phyloP scores from a whole-genome alignment of 92 coral and sea anemone genomes.

The Nematostella vectensis region DNA sequence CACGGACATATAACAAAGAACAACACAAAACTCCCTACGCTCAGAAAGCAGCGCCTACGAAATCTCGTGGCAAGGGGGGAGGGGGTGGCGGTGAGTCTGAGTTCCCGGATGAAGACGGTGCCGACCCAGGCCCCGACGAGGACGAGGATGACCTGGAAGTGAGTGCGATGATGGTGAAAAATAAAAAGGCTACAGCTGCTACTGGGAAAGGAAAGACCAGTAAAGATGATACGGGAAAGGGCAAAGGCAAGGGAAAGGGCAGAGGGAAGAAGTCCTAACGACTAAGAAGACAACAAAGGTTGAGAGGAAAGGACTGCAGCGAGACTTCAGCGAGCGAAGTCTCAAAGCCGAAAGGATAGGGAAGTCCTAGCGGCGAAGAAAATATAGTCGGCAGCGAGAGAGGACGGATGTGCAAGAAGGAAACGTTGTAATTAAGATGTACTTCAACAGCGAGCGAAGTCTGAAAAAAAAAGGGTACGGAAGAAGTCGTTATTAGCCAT shows the following conservation, averaged over 20 bases:
- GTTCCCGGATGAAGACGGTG: constrained; percentile 28
- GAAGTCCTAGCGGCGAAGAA: too few relatives aligned
- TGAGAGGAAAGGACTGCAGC: too few relatives aligned
- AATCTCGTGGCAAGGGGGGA: constrained; percentile 45
- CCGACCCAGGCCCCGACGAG: constrained; percentile 14
- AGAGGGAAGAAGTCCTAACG: constrained; percentile 29
- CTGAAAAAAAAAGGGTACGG: too few relatives aligned
- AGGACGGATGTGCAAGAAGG: too few relatives aligned
- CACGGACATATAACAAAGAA: constrained; percentile 85
- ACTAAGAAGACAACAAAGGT: neutral
- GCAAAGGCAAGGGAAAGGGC: constrained; percentile 60
- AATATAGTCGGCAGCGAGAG: too few relatives aligned
- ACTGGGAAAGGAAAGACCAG: constrained; percentile 34
- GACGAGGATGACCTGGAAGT: constrained; percentile 45
- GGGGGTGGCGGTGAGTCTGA: constrained; percentile 9
- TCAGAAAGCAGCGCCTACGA: constrained; percentile 47
- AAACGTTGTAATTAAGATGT: too few relatives aligned
- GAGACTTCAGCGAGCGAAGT: too few relatives aligned
- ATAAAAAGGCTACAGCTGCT: constrained; percentile 22
- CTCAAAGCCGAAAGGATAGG: too few relatives aligned
- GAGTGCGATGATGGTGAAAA: constrained; percentile 65
- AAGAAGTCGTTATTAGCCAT: too few relatives aligned
- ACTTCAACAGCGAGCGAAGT: too few relatives aligned
- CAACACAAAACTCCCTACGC: constrained; percentile 79
- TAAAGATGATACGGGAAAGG: constrained; percentile 18